These are phyloP conservation scores for Thereva unica DNA, from an alignment of 2,888 invertebrate species.

Conservation along the genomic window DNA sequence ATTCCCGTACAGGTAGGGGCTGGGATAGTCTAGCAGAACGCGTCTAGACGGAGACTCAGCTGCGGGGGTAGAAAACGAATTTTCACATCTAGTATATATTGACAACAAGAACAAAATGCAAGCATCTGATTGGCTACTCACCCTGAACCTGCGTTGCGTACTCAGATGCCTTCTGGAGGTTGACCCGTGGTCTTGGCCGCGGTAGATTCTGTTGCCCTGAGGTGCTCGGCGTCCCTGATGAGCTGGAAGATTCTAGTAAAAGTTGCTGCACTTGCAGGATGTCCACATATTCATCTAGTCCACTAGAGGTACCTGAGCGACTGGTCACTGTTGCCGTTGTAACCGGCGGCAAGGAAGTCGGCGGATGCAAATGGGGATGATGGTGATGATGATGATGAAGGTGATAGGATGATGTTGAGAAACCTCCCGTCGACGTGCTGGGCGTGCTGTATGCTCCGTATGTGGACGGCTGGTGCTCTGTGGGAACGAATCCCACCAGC, in stretches of 20 bases:
- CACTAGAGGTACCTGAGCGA: constrained; percentile 39
- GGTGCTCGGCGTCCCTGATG: constrained; percentile 48
- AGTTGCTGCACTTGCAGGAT: constrained; percentile 80
- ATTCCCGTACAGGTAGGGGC: constrained; percentile 58
- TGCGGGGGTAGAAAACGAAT: constrained; percentile 43
- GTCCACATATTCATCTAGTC: constrained; percentile 78
- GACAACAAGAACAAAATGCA: neutral
- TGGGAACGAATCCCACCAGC: constrained; percentile 3
- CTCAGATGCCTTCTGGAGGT: constrained; percentile 57
- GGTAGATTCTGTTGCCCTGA: constrained; percentile 51
- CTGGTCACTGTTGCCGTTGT: constrained; percentile 14
- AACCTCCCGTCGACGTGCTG: constrained; percentile 44
- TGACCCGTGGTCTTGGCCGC: constrained; percentile 55
- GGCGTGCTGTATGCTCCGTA: constrained; percentile 48
- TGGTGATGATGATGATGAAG: constrained; percentile 40
- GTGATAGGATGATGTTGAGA: constrained; percentile 35
- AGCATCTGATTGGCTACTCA: constrained; percentile 43
- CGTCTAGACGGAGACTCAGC: constrained; percentile 59
- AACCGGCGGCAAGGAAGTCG: neutral
- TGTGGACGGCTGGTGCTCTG: constrained; percentile 31
- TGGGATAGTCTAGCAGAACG: constrained; percentile 57
- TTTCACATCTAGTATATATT: neutral
- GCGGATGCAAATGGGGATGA: constrained; percentile 26
- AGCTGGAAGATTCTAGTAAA: constrained; percentile 62
- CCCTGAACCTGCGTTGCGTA: constrained; percentile 57